Evolutionary conservation across 1,140 invertebrate species (phyloP), one percentile per base, ranked within the genome.

Genomic region (Drosophila varians): DNA sequence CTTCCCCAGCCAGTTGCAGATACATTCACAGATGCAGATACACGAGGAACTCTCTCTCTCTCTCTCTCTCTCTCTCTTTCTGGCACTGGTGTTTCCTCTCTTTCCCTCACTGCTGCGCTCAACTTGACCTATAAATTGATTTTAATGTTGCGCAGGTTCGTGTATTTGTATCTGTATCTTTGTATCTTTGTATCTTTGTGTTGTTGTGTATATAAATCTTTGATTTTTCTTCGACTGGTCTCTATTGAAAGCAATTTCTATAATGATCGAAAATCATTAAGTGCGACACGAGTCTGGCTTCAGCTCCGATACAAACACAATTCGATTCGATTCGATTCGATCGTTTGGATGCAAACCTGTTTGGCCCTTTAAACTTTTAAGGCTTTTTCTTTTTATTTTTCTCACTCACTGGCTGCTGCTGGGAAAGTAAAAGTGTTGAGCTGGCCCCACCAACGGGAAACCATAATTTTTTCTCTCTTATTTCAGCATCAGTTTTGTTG

Each of bases 61-160:
- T 25, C 51, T 1, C 12, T 28, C 11, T 16, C 18, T 18, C 38
- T 26, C n/a, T 34, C 18, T 38, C 18, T 54, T 7, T 28, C 26
- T 9, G 26, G 26, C 26, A 28, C 26, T 28, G 26, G 3, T 23
- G 1, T 1, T 23, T 23, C 21, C 18, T 40, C 38, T 31, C 25
- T 42, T 26, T 57, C 19, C 34, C 28, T 52, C 14, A 46, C 34
- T 26, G 40, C 46, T 74, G 74, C 60, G 77, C 77, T 83, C 80
- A 86, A 86, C 80, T 86, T 86, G 80, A 86, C 80, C 80, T 86
- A 86, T 86, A 86, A 86, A 86, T 86, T 86, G 82, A 82, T 88
- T 86, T 87, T 77, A 28, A 87, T 82, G 82, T 86, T 86, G 82
- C 77, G 77, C 82, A 86, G 80, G 80, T 65, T 84, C 79, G 66